Base-by-base conservation (phyloP, 1,140 invertebrate species). In the Dufourea novaeangliae region DNA sequence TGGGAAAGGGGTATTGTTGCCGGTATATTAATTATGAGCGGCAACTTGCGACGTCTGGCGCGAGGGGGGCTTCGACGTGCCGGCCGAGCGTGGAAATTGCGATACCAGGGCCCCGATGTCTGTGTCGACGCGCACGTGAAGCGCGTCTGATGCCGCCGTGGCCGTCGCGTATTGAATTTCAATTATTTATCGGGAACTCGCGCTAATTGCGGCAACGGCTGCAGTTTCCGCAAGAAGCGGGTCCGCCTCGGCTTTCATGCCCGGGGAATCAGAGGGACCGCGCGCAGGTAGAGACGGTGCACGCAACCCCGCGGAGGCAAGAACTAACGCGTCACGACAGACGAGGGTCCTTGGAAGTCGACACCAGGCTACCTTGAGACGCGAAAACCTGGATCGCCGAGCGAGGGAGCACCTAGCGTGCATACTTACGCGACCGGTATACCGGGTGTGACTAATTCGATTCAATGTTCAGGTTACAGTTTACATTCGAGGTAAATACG, bases 111-210 rank as follows among this genome's bases (percentile, higher is more conserved):
- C 59, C 27, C 39, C 73, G 54, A 34, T n/a, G 29, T 75, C 63
- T 39, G 57, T 25, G 27, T 59, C 37, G 67, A 34, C 22, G 39
- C 39, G 52, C n/a, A 34, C 56, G 56, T 34, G 29, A 57, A 34
- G n/a, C 69, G 37, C 27, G 25, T 22, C 22, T 12, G 10, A 10
- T 22, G 27, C 14, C n/a, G 62, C 56, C 25, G 8, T 32, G 22
- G 56, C 73, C 73, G 76, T 34, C 62, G 52, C 72, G 80, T 86
- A 89, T 89, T 87, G 84, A 88, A 90, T 90, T 88, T 88, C 86
- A 89, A 89, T 90, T 87, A 88, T 90, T 89, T 90, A 88, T 86
- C 78, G 82, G 61, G 64, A 89, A 85, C 77, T 69, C 59, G 61
- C 61, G 61, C 86, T 89, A 88, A 89, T 89, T 86, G 87, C 81